Conservation (phyloP, 2,888 invertebrate genomes). For the Ichneumon xanthorius region DNA sequence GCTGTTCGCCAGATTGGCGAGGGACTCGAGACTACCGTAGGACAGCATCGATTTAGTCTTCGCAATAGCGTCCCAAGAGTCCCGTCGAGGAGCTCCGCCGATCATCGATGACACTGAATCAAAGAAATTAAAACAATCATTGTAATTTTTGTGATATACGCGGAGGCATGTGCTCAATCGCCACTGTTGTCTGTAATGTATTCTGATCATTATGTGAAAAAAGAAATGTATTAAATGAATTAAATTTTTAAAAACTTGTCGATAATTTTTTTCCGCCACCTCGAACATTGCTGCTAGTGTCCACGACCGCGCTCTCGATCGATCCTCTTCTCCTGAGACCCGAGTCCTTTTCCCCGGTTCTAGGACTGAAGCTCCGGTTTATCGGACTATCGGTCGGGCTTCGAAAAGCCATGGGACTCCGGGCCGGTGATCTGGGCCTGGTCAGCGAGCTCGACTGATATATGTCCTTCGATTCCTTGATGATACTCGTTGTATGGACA, state of each 20-base stretch:
- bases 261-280: constrained; percentile 64
- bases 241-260: background rate
- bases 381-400: constrained; percentile 78
- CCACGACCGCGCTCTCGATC: constrained; percentile 79
- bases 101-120: constrained; percentile 87
- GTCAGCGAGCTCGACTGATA: constrained; percentile 79
- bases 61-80: constrained; percentile 93
- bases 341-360: constrained; percentile 75
- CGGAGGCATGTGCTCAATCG: too few relatives aligned
- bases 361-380: constrained; percentile 79
- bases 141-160: too few relatives aligned
- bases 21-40: constrained; percentile 89
- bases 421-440: constrained; percentile 77
- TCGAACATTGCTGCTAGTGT: constrained; percentile 83
- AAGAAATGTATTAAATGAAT: too few relatives aligned
- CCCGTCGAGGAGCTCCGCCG: constrained; percentile 87
- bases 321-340: constrained; percentile 73
- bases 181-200: too few relatives aligned
- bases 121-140: background rate
- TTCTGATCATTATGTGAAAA: too few relatives aligned
- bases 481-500: constrained; percentile 68
- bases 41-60: constrained; percentile 92
- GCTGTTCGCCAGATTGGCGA: constrained; percentile 89
- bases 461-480: constrained; percentile 80
- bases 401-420: constrained; percentile 77